phyloP scores from a whole-genome alignment of 2,113 vertebrate species.

The Poecilia latipinna region DNA sequence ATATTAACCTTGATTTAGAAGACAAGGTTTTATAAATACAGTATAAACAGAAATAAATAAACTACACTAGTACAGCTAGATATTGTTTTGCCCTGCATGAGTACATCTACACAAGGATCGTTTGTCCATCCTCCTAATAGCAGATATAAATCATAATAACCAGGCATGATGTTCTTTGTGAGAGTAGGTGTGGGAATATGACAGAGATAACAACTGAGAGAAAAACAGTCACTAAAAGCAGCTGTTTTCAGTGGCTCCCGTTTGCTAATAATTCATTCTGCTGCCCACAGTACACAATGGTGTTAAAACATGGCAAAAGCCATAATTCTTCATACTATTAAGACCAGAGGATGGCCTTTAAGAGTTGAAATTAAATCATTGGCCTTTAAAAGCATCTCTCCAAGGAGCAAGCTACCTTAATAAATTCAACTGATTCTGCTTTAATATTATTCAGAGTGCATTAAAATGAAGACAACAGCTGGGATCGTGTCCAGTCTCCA shows the following conservation, averaged over 20 bases:
- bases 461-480: conserved; percentile 83
- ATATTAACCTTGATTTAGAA: conserved; percentile 25
- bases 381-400: conserved; percentile 84
- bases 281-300: conserved; percentile 54
- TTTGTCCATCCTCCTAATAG: conserved; percentile 31
- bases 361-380: conserved; percentile 82
- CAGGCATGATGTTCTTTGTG: conserved; percentile 54
- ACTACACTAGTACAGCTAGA: conserved; percentile 32
- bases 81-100: conserved; percentile 29
- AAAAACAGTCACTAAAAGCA: conserved; percentile 68
- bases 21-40: conserved; percentile 42
- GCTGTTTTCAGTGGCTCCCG: conserved; percentile 59
- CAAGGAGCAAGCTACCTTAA: conserved; percentile 77
- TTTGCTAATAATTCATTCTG: conserved; percentile 74
- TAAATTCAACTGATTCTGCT: conserved; percentile 80
- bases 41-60: conserved; percentile 49
- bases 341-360: conserved; percentile 76
- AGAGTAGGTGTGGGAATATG: conserved; percentile 46
- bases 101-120: conserved; percentile 8
- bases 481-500: conserved; percentile 72
- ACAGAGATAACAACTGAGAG: conserved; percentile 58
- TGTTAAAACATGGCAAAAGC: conserved; percentile 75
- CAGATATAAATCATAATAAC: conserved; percentile 51
- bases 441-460: conserved; percentile 82
- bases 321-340: conserved; percentile 77